phyloP scores from a whole-genome alignment of 2,113 vertebrate genomes.

The Grus americana region DNA sequence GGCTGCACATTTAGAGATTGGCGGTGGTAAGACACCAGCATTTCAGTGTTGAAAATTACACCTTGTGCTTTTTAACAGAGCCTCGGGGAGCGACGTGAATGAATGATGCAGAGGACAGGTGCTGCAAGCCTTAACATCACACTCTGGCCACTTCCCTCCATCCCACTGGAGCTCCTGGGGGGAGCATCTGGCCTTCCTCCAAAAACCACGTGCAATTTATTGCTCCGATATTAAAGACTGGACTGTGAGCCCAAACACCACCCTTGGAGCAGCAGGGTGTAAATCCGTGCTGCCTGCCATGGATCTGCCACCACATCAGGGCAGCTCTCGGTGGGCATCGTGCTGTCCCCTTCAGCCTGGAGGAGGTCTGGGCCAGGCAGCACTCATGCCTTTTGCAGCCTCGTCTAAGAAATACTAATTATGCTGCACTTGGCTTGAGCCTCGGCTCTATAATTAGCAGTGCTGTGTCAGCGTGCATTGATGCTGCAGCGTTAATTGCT shows the following conservation, averaged over 20 bases:
- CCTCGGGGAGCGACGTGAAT: rapidly evolving
- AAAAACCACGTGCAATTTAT: background rate
- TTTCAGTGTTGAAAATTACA: background rate
- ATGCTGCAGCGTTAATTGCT: rapidly evolving
- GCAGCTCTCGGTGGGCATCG: background rate
- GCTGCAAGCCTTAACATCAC: background rate
- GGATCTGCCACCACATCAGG: rapidly evolving
- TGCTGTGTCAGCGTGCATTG: background rate
- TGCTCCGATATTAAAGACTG: background rate
- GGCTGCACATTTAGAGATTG: background rate
- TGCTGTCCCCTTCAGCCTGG: background rate
- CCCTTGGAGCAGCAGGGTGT: background rate
- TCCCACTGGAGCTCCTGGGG: background rate
- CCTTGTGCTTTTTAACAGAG: background rate
- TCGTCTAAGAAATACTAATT: background rate
- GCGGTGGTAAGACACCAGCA: background rate
- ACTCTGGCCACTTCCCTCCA: background rate
- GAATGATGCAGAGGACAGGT: rapidly evolving
- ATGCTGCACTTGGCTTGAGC: background rate
- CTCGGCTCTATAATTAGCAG: background rate
- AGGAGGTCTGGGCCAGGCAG: background rate
- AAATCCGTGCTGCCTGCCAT: rapidly evolving
- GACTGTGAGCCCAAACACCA: background rate
- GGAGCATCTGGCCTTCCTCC: background rate
- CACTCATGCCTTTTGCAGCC: background rate